Conservation (phyloP, 2,797 vertebrate genomes). For the Alca torda region DNA sequence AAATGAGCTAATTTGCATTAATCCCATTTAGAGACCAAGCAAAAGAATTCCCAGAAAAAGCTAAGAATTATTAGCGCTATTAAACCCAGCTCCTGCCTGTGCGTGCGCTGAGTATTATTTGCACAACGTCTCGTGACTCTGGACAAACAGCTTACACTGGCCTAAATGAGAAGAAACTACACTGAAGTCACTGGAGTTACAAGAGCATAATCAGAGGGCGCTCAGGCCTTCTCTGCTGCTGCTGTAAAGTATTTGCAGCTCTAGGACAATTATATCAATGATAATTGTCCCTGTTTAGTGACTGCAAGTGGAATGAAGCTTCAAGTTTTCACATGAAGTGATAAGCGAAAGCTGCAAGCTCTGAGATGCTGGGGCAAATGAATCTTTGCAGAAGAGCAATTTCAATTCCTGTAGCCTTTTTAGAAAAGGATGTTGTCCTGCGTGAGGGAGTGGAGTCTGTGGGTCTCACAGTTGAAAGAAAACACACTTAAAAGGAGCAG, state of each 20-base stretch:
- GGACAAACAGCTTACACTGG: conserved; percentile 3
- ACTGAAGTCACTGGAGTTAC: neutral
- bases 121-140: neutral
- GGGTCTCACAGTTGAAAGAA: neutral
- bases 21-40: conserved; percentile 36
- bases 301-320: neutral
- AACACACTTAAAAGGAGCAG: neutral
- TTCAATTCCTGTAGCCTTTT: neutral
- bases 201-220: neutral
- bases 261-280: neutral
- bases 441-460: neutral
- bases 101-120: neutral
- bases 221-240: neutral
- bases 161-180: neutral
- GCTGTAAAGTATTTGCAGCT: neutral
- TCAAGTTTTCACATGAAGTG: neutral
- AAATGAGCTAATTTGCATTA: conserved; percentile 67
- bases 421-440: neutral
- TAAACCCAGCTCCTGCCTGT: neutral
- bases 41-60: conserved; percentile 41
- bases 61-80: conserved; percentile 38
- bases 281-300: neutral
- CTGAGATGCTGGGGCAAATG: neutral
- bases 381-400: neutral
- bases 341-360: neutral